phyloP scores from a whole-genome alignment of 92 coral and sea anemone species.

The Chrysogorgia sp. region DNA sequence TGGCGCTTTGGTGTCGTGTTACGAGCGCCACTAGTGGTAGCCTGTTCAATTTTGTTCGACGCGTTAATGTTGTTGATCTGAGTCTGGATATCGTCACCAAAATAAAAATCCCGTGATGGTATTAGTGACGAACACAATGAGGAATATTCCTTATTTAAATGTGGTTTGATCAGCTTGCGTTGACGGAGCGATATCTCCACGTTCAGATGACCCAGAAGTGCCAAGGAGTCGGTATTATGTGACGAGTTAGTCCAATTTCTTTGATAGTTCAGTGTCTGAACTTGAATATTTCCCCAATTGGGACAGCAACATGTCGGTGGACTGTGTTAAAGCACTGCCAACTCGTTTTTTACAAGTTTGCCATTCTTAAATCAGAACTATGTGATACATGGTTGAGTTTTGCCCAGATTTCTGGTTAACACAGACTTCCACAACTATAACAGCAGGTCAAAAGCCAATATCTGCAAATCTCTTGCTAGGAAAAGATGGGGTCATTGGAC shows the following conservation, averaged over 20 bases:
- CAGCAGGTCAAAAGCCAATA: constrained; percentile 33
- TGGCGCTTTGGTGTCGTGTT: neutral
- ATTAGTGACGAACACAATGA: constrained; percentile 12
- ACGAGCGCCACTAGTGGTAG: constrained; percentile 1
- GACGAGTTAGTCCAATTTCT: neutral
- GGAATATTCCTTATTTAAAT: constrained; percentile 9
- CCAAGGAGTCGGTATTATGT: constrained; percentile 12
- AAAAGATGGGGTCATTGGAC: constrained; percentile 55
- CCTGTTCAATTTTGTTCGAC: constrained; percentile 16
- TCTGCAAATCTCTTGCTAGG: constrained; percentile 38
- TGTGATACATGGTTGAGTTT: neutral
- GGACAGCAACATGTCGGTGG: neutral
- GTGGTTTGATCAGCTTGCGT: constrained; percentile 13
- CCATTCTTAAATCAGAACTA: constrained; percentile 15
- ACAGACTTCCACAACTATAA: constrained; percentile 38
- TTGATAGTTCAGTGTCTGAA: constrained; percentile 9
- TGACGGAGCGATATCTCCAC: neutral
- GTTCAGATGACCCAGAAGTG: neutral
- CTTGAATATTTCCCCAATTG: neutral
- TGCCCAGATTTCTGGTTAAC: constrained; percentile 43
- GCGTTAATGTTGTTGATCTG: constrained; percentile 1
- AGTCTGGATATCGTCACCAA: constrained; percentile 13
- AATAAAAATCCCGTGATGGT: constrained; percentile 9
- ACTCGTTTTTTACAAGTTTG: constrained; percentile 12
- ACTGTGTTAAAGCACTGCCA: neutral